A percentile compares a stretch with the other conserved stretches of the same genome.
Evolutionary conservation across 2,113 vertebrate genomes (phyloP).

Genomic region (Tupaia tana): DNA sequence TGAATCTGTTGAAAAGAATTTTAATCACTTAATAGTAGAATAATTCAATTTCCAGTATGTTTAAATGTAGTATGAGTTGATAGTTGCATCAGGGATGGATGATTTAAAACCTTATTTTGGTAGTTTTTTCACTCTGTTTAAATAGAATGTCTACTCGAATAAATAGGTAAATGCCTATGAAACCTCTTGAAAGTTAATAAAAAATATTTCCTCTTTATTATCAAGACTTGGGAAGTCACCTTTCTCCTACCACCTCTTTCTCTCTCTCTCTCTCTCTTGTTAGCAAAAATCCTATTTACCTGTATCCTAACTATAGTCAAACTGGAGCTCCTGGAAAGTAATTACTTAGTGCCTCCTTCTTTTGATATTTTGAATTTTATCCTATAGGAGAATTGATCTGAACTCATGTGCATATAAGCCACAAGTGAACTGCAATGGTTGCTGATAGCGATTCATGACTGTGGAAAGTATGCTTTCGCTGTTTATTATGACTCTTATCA

Average conservation of each 20-base stretch:
- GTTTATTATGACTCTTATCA: slow-evolving; percentile 66
- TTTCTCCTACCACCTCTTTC: background rate
- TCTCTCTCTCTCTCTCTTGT: background rate
- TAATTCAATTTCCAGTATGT: slow-evolving; percentile 38
- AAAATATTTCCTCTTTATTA: background rate
- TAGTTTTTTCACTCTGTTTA: background rate
- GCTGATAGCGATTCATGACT: slow-evolving; percentile 46
- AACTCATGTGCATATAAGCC: slow-evolving; percentile 63
- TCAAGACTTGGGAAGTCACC: background rate
- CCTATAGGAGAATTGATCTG: background rate
- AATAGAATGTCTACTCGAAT: background rate
- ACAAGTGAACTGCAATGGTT: slow-evolving; percentile 62
- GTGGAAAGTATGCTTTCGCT: slow-evolving; percentile 69
- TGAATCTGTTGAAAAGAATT: slow-evolving; percentile 28
- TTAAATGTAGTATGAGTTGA: slow-evolving; percentile 21
- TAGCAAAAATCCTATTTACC: background rate
- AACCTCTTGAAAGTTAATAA: slow-evolving; percentile 9
- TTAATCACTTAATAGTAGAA: background rate
- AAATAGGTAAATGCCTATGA: background rate
- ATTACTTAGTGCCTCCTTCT: background rate
- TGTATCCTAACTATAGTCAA: slow-evolving; percentile 2
- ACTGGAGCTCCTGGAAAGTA: background rate
- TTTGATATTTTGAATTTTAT: slow-evolving; percentile 40
- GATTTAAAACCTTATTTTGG: background rate
- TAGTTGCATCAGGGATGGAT: background rate